A percentile compares a stretch with the other conserved stretches of the same genome.
phyloP scores from a whole-genome alignment of 1,140 invertebrate genomes.

The Conopomorpha cramerella region DNA sequence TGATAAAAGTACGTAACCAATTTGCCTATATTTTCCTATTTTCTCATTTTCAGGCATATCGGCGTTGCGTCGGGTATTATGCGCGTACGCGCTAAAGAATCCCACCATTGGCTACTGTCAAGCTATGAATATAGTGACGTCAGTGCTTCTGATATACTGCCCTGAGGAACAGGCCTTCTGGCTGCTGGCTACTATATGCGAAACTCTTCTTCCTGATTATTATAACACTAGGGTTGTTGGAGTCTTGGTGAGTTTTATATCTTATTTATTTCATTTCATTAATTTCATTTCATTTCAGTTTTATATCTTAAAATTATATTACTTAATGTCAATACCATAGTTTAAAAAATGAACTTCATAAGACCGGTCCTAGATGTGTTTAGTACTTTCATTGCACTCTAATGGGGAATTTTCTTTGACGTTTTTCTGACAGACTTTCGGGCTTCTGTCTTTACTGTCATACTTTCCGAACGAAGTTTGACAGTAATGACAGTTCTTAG shows the following conservation, averaged over 20 bases:
- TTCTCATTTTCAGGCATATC: conserved; percentile 79
- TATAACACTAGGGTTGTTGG: conserved; percentile 97
- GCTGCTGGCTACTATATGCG: conserved; percentile 93
- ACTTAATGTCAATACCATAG: too few relatives aligned
- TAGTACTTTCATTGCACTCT: too few relatives aligned
- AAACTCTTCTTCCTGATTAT: conserved; percentile 95
- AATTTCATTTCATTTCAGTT: too few relatives aligned
- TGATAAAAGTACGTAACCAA: neutral
- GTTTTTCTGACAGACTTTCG: too few relatives aligned
- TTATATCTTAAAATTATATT: too few relatives aligned
- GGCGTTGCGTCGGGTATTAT: conserved; percentile 88
- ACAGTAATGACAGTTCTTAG: too few relatives aligned
- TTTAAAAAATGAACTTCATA: too few relatives aligned
- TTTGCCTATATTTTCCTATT: neutral
- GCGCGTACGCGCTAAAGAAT: conserved; percentile 95
- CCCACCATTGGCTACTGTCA: conserved; percentile 97
- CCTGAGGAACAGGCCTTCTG: conserved; percentile 98
- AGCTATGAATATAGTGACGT: conserved; percentile 98
- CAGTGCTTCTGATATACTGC: conserved; percentile 93
- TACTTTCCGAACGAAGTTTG: too few relatives aligned
- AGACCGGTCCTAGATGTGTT: too few relatives aligned
- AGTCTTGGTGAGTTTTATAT: conserved; percentile 74
- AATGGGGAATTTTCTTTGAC: too few relatives aligned
- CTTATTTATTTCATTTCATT: too few relatives aligned
- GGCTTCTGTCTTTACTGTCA: too few relatives aligned